phyloP scores from a whole-genome alignment of 2,888 invertebrate genomes.

The Pinctada fucata region DNA sequence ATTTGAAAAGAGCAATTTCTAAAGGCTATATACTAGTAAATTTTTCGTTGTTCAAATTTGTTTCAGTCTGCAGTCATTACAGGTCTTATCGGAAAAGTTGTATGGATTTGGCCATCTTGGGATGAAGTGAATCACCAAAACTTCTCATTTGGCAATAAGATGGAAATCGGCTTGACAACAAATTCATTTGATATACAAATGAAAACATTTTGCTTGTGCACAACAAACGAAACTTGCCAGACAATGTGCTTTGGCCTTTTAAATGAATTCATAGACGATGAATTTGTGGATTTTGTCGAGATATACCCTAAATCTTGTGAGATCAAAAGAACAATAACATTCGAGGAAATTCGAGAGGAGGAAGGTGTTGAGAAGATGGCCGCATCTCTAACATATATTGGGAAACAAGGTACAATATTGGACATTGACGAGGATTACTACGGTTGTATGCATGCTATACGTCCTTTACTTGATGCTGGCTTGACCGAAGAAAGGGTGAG shows the following conservation, averaged over 20 bases:
- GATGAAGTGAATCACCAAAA: conserved; percentile 51
- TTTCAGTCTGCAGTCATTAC: conserved; percentile 59
- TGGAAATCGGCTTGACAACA: conserved; percentile 32
- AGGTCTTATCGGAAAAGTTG: conserved; percentile 60
- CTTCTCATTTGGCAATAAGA: conserved; percentile 27
- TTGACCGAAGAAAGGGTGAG: conserved; percentile 42
- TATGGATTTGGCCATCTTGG: conserved; percentile 72
- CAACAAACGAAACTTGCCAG: conserved; percentile 24
- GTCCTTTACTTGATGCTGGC: conserved; percentile 51
- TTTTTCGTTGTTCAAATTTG: too few species aligned
- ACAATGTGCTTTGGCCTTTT: neutral
- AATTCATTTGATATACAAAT: conserved; percentile 3
- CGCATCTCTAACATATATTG: conserved; percentile 36
- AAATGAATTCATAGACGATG: conserved; percentile 20
- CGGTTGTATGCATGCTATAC: conserved; percentile 62
- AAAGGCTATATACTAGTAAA: too few species aligned
- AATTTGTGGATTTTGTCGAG: conserved; percentile 32
- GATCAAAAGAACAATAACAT: conserved; percentile 43
- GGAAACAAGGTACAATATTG: conserved; percentile 52
- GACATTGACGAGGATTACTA: conserved; percentile 70
- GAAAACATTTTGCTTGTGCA: conserved; percentile 53
- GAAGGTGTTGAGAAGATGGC: conserved; percentile 48
- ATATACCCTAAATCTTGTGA: conserved; percentile 49
- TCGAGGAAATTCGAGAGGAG: conserved; percentile 57
- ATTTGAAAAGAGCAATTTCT: too few species aligned